Percentiles rank a stretch among this genome's conserved stretches.
Evolutionary conservation across 2,797 vertebrate species (phyloP).

Genomic region (Clamator glandarius): DNA sequence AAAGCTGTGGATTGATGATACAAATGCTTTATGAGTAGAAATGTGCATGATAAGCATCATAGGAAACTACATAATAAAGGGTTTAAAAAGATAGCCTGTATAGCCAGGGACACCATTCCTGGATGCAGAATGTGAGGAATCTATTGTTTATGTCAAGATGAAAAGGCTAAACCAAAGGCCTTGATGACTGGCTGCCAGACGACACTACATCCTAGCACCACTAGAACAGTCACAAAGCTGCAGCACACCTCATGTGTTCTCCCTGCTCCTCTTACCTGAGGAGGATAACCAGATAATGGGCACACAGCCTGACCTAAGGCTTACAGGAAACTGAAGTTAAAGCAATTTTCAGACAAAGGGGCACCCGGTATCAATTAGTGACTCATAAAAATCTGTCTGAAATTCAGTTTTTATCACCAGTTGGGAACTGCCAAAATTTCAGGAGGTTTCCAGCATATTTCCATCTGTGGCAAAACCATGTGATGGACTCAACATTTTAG

Average conservation of each 20-base stretch:
- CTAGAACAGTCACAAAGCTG: not conserved
- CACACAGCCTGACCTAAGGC: not conserved
- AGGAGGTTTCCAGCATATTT: not conserved
- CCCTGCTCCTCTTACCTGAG: not conserved
- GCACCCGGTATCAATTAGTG: not conserved
- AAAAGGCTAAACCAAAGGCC: not conserved
- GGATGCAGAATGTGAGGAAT: conserved; percentile 6
- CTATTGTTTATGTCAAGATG: not conserved
- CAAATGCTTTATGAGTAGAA: not conserved
- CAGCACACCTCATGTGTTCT: accelerated
- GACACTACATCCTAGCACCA: not conserved
- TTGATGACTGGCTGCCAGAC: not conserved
- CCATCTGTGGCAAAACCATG: not conserved
- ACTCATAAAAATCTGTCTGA: not conserved
- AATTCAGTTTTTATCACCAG: not conserved
- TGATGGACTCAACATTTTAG: not conserved
- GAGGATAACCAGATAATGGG: not conserved
- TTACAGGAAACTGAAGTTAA: not conserved
- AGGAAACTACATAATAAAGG: not conserved
- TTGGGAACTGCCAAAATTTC: not conserved
- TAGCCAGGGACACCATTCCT: not conserved
- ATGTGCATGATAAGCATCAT: not conserved
- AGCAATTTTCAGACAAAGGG: not conserved
- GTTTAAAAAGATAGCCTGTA: not conserved
- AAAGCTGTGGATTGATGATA: not conserved